Conservation (phyloP, 2,888 invertebrate species). For the Dasysyrphus tricinctus region DNA sequence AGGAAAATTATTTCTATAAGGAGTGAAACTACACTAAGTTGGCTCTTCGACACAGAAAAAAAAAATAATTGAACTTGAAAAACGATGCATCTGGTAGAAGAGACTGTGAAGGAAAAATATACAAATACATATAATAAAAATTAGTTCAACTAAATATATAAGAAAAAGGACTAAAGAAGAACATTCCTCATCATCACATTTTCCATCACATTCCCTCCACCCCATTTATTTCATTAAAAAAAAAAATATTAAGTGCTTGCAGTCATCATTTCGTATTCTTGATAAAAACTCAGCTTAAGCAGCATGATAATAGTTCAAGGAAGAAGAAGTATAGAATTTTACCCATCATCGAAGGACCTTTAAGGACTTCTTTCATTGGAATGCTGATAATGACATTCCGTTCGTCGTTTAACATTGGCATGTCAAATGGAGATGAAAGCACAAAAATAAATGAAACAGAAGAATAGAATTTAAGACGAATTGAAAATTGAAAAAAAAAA, state of each 20-base stretch:
- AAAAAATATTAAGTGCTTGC: conserved; percentile 55
- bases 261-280: conserved; percentile 65
- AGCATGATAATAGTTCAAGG: conserved; percentile 15
- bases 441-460: conserved; percentile 58
- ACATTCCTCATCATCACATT: conserved; percentile 60
- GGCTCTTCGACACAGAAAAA: background rate
- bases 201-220: background rate
- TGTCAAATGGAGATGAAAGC: conserved; percentile 27
- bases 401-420: conserved; percentile 57
- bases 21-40: background rate
- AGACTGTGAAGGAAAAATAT: conserved; percentile 25
- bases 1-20: conserved; percentile 32
- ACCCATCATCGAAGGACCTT: conserved; percentile 17
- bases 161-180: conserved; percentile 38
- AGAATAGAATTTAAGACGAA: conserved; percentile 52
- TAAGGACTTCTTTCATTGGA: conserved; percentile 67
- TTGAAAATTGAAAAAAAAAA: conserved; percentile 60
- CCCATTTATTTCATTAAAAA: background rate
- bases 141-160: conserved; percentile 56
- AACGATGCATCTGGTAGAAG: conserved; percentile 44
- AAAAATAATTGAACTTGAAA: conserved; percentile 52
- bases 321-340: conserved; percentile 29
- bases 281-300: conserved; percentile 39
- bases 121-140: conserved; percentile 21
- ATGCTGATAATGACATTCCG: conserved; percentile 75